Evolutionary conservation across 2,113 vertebrate species (phyloP).

Genomic region (Caretta caretta): DNA sequence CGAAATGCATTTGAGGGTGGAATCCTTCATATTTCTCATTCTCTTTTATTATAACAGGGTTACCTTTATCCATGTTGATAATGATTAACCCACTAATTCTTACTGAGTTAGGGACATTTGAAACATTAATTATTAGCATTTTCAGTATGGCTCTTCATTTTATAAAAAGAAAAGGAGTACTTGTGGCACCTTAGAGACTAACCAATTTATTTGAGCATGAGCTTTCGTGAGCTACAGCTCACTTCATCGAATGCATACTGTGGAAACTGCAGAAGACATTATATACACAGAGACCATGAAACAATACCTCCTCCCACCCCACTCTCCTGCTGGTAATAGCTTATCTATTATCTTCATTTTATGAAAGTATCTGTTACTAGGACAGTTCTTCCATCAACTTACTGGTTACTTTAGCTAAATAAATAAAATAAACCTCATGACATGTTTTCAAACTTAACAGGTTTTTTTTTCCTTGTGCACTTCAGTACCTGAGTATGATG

Average conservation of each 20-base stretch:
- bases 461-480: not conserved
- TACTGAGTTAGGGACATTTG: not conserved
- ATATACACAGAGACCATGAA: too few species aligned
- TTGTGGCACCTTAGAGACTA: too few species aligned
- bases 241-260: too few species aligned
- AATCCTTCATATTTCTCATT: not conserved
- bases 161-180: not conserved
- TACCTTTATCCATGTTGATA: not conserved
- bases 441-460: not conserved
- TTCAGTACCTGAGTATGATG: not conserved
- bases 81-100: not conserved
- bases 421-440: not conserved
- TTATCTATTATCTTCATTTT: not conserved
- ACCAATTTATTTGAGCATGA: too few species aligned
- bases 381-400: not conserved
- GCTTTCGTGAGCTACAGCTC: too few species aligned
- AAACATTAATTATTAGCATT: not conserved
- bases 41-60: accelerated
- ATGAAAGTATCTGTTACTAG: not conserved
- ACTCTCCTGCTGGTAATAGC: too few species aligned
- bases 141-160: not conserved
- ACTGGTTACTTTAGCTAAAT: not conserved
- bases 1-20: not conserved
- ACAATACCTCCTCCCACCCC: too few species aligned
- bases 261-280: too few species aligned